phyloP scores from a whole-genome alignment of 2,888 invertebrate species.

The Cryptus armator region DNA sequence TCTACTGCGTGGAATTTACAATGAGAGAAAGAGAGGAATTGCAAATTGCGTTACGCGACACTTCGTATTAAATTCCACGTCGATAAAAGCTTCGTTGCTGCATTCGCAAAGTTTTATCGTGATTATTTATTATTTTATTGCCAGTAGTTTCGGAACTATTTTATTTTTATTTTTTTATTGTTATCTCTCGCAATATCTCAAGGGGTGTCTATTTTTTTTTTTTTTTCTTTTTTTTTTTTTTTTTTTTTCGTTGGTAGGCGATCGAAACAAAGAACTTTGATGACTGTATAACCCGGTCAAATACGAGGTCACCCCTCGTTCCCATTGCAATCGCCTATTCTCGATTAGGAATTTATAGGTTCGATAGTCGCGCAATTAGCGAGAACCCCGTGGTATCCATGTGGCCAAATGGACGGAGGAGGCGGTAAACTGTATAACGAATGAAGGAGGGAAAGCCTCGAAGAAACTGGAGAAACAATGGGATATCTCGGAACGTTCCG shows the following conservation, averaged over 20 bases:
- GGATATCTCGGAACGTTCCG: slow-evolving; percentile 57
- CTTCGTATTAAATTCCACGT: slow-evolving; percentile 51
- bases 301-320: not conserved
- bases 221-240: too few species aligned
- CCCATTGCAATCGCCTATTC: slow-evolving; percentile 17
- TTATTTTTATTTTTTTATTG: not conserved
- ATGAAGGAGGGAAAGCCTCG: slow-evolving; percentile 39
- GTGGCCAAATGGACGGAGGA: not conserved
- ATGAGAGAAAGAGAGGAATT: slow-evolving; percentile 28
- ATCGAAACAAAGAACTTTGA: too few species aligned
- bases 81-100: slow-evolving; percentile 1
- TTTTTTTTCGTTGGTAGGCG: too few species aligned
- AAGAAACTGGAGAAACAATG: slow-evolving; percentile 55
- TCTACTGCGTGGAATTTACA: slow-evolving; percentile 71
- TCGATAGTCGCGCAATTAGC: slow-evolving; percentile 37
- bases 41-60: slow-evolving; percentile 4
- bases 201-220: too few species aligned
- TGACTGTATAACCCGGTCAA: too few species aligned
- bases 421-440: slow-evolving; percentile 16
- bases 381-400: not conserved
- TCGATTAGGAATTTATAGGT: slow-evolving; percentile 32
- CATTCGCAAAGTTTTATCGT: not conserved
- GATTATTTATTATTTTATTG: slow-evolving; percentile 25
- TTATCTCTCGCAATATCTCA: not conserved
- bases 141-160: not conserved